These are phyloP conservation scores for Epinotia demarniana DNA, from an alignment of 2,888 invertebrate genomes.

Conservation along the genomic window DNA sequence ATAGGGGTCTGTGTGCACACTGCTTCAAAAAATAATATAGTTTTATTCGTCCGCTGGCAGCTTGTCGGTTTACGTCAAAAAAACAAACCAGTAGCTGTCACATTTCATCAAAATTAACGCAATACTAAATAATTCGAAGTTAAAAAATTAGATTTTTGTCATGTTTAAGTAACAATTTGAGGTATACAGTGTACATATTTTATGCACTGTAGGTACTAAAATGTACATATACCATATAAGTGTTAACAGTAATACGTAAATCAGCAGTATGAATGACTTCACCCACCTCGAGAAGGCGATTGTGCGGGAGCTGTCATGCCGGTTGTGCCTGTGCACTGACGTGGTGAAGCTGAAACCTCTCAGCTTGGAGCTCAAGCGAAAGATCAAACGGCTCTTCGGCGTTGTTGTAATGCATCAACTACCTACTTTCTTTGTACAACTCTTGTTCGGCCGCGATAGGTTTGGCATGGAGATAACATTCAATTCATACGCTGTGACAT, in stretches of 20 bases:
- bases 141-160: conserved; percentile 52
- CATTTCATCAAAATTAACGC: conserved; percentile 63
- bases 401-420: conserved; percentile 58
- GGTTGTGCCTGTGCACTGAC: conserved; percentile 78
- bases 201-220: conserved; percentile 49
- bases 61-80: conserved; percentile 28
- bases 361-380: conserved; percentile 74
- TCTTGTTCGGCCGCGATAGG: not conserved
- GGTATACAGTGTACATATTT: conserved; percentile 48
- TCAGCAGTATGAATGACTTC: conserved; percentile 76
- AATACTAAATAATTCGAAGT: conserved; percentile 48
- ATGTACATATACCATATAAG: conserved; percentile 33
- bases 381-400: conserved; percentile 76
- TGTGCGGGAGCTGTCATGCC: conserved; percentile 79
- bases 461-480: not conserved
- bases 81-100: conserved; percentile 55
- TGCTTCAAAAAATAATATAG: not conserved
- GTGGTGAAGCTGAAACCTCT: conserved; percentile 77
- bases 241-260: conserved; percentile 50
- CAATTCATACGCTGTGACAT: not conserved
- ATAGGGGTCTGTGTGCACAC: too few relatives aligned
- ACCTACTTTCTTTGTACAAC: not conserved
- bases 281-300: conserved; percentile 73
- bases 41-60: conserved; percentile 45
- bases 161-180: conserved; percentile 57